Percentiles rank a stretch among this genome's conserved stretches.
Evolutionary conservation across 2,888 invertebrate species (phyloP).

Genomic region (Papilio gigon): DNA sequence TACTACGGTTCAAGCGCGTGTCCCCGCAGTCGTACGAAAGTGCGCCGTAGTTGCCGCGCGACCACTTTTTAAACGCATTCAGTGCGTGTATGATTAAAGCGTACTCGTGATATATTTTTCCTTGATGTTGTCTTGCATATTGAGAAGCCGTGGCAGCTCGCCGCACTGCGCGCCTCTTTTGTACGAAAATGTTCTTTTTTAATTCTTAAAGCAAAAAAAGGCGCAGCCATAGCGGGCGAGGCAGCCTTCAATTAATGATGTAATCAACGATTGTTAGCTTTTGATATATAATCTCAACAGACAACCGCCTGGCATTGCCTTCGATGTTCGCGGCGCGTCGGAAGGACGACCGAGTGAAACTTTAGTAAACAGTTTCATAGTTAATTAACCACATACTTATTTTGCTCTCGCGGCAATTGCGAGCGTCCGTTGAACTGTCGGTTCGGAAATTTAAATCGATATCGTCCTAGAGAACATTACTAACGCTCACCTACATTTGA

Average conservation of each 20-base stretch:
- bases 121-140: background rate
- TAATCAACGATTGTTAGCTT: too few relatives aligned
- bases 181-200: background rate
- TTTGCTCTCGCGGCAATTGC: background rate
- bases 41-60: background rate
- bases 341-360: constrained; percentile 6
- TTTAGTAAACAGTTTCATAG: background rate
- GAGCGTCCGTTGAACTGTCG: constrained; percentile 19
- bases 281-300: too few relatives aligned
- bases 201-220: too few relatives aligned
- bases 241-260: too few relatives aligned
- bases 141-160: background rate
- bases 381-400: background rate
- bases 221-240: too few relatives aligned
- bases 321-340: background rate
- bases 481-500: constrained; percentile 13
- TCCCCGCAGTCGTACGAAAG: background rate
- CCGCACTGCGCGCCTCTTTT: background rate
- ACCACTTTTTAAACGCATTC: background rate
- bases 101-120: constrained; percentile 11
- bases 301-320: too few relatives aligned
- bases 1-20: background rate
- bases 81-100: constrained; percentile 7
- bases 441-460: constrained; percentile 17
- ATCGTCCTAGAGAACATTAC: constrained; percentile 2